Evolutionary conservation across 2,888 invertebrate species (phyloP), one percentile per base, ranked within the genome.

Genomic region (Germaria angustata): DNA sequence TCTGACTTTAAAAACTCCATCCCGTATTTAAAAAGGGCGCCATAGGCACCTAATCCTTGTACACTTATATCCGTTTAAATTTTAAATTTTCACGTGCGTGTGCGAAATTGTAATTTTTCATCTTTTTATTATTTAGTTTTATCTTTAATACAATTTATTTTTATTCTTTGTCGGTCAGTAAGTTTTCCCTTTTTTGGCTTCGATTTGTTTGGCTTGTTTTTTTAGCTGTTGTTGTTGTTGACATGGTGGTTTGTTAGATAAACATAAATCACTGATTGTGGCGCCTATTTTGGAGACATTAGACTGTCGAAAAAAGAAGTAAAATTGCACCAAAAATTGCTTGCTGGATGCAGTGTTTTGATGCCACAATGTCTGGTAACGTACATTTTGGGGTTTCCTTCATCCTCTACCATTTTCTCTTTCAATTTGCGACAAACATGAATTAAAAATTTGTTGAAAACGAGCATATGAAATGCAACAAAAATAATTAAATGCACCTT

Each of bases 281-380:
- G 61, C 81, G 77, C 72, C 77, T 61, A 44, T 66, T 44, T 2
- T 41, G 59, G 36, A 36, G 41, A 46, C 41, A 41, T n/a, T 24
- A 75, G n/a, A 36, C 1, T 13, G n/a, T 34, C 2, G 0, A 46
- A 61, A 28, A 9, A 61, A 61, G 39, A 53, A 46, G 39, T 44
- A 28, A 46, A 68, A 53, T 36, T 51, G 22, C 20, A 66, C 6
- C 22, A 66, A 44, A 32, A 46, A 3, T 17, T 65, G 17, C 34
- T 51, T 36, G 11, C 34, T 72, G 34, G 44, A 11, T 80, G 39
- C 2, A 24, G 20, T 55, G 46, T 78, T 78, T 55, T 57, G 81
- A 41, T 69, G 78, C 78, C 81, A 69, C 41, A 65, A 69, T 72
- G 81, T 78, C 81, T 81, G 63, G 22, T 8, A 61, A 46, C 15